Conservation (phyloP, 2,113 vertebrate genomes). For the Bubo bubo region DNA sequence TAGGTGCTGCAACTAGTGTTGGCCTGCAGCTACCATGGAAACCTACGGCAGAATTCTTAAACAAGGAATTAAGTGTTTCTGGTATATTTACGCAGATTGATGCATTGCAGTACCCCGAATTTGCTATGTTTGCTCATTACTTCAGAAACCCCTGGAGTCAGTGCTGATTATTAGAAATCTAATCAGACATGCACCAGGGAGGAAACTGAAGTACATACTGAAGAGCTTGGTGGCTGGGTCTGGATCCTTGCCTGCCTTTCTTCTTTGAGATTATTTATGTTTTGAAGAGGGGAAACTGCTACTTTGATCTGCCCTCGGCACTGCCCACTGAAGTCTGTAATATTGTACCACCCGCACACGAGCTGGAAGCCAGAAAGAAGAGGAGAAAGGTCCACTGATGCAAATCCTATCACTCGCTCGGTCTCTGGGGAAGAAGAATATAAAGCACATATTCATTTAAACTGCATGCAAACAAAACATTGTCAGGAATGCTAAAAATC, state of each 20-base stretch:
- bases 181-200: not conserved
- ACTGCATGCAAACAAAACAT: fast-evolving
- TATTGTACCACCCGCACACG: slow-evolving; percentile 96
- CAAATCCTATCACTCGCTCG: slow-evolving; percentile 92
- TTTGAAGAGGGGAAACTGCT: slow-evolving; percentile 85
- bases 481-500: not conserved
- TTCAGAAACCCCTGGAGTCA: not conserved
- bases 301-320: slow-evolving; percentile 96
- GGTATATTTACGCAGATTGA: fast-evolving
- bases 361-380: slow-evolving; percentile 92
- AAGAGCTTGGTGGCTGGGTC: not conserved
- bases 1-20: fast-evolving
- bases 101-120: fast-evolving
- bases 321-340: slow-evolving; percentile 90
- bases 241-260: slow-evolving; percentile 75
- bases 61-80: not conserved
- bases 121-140: not conserved
- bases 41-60: not conserved
- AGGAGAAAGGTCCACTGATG: slow-evolving; percentile 90
- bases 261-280: slow-evolving; percentile 74
- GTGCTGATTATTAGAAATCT: not conserved
- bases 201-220: not conserved
- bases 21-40: not conserved
- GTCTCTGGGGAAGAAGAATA: slow-evolving; percentile 70
- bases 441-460: fast-evolving